These are phyloP conservation scores for Nasalis larvatus DNA, from an alignment of 2,113 vertebrate genomes.

Conservation along the genomic window DNA sequence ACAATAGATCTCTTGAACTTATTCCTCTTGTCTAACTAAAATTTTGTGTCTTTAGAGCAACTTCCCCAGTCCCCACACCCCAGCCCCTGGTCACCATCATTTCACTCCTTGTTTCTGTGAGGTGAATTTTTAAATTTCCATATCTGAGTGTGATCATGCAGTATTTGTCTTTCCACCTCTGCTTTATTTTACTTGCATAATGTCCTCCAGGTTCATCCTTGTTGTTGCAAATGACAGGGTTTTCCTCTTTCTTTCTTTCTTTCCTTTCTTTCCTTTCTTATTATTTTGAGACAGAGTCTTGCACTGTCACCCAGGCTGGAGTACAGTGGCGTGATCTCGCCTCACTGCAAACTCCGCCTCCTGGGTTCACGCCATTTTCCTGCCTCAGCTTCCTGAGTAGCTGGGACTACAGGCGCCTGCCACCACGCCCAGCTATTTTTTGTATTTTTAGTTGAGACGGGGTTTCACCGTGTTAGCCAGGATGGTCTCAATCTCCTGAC, in stretches of 20 bases:
- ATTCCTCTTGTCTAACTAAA: neutral
- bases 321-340: rapidly evolving
- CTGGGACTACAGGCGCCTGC: rapidly evolving
- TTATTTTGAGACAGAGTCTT: no score
- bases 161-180: neutral
- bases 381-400: no score
- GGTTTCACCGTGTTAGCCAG: no score
- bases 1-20: neutral
- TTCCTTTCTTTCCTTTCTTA: no score
- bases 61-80: neutral
- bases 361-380: no score
- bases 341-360: no score
- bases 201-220: neutral
- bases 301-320: no score
- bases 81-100: neutral
- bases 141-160: neutral
- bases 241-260: neutral
- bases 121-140: neutral
- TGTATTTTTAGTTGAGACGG: no score
- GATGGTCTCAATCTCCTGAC: no score
- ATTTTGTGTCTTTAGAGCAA: neutral
- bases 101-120: no score
- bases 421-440: no score
- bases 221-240: neutral
- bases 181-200: neutral